Percentiles rank a stretch among this genome's conserved stretches.
phyloP scores from a whole-genome alignment of 35 echinoderm and acorn worm species.

The Patiria miniata region DNA sequence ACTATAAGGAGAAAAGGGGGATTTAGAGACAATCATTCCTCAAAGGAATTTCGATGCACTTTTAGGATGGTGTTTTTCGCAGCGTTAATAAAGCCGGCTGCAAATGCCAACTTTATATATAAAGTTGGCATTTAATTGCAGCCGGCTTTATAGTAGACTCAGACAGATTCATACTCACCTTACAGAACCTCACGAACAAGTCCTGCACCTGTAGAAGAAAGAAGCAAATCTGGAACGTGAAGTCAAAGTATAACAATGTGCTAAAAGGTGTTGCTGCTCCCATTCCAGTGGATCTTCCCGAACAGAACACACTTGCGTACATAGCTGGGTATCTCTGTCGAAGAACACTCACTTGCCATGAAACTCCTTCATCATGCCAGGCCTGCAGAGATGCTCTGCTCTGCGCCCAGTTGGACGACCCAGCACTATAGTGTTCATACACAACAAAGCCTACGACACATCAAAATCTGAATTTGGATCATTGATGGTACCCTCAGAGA shows the following conservation, averaged over 20 bases:
- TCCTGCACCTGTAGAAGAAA: too few relatives aligned
- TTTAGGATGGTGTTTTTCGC: slow-evolving; percentile 54
- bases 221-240: background rate
- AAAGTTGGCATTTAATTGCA: too few relatives aligned
- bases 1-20: slow-evolving; percentile 45
- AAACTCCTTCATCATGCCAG: background rate
- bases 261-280: background rate
- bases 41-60: slow-evolving; percentile 46
- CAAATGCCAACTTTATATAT: slow-evolving; percentile 50
- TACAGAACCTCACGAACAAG: slow-evolving; percentile 32
- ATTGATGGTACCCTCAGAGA: slow-evolving; percentile 23
- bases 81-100: slow-evolving; percentile 37
- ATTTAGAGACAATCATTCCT: slow-evolving; percentile 55
- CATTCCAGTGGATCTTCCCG: slow-evolving; percentile 17
- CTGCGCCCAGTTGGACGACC: slow-evolving; percentile 24
- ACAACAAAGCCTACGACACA: slow-evolving; percentile 43
- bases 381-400: slow-evolving; percentile 42
- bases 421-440: slow-evolving; percentile 29
- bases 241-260: background rate
- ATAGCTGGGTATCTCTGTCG: slow-evolving; percentile 39
- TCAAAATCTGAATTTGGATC: slow-evolving; percentile 33
- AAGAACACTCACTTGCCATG: slow-evolving; percentile 36
- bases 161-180: slow-evolving; percentile 36
- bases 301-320: slow-evolving; percentile 44
- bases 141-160: background rate